A percentile compares a stretch with the other conserved stretches of the same genome.
These are phyloP conservation scores for Heloderma charlesbogerti DNA, from an alignment of 2,113 vertebrate genomes.

Conservation along the genomic window DNA sequence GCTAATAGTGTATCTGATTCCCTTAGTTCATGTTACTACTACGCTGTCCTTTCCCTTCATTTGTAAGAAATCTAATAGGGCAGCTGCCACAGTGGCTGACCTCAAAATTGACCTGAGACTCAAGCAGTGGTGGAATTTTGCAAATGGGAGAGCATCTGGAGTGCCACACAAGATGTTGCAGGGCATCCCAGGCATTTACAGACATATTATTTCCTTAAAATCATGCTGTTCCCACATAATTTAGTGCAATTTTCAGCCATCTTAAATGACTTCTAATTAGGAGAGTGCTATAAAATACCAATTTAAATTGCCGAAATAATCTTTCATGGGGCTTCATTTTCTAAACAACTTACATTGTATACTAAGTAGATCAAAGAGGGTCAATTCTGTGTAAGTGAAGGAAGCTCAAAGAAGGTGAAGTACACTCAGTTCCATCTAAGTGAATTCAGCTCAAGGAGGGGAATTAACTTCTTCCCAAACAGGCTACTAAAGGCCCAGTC, in stretches of 20 bases:
- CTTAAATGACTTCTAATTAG: slow-evolving; percentile 35
- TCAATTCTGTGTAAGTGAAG: slow-evolving; percentile 5
- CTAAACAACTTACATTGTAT: slow-evolving; percentile 18
- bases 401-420: neutral
- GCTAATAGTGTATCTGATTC: accelerated
- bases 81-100: slow-evolving; percentile 19
- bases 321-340: slow-evolving; percentile 39
- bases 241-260: slow-evolving; percentile 11
- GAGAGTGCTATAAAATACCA: slow-evolving; percentile 38
- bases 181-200: slow-evolving; percentile 15
- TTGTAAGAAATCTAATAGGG: slow-evolving; percentile 24
- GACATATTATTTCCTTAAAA: slow-evolving; percentile 34
- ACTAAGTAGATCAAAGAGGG: slow-evolving; percentile 14
- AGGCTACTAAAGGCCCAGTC: neutral
- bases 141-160: slow-evolving; percentile 31
- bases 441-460: neutral
- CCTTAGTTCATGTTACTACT: neutral
- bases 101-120: slow-evolving; percentile 12
- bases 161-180: neutral
- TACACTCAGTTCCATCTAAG: neutral
- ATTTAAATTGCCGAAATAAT: slow-evolving; percentile 39
- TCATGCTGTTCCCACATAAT: neutral
- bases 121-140: slow-evolving; percentile 40
- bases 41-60: slow-evolving; percentile 16
- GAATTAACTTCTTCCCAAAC: slow-evolving; percentile 31